Percentiles rank a stretch among this genome's conserved stretches.
Evolutionary conservation across 2,888 invertebrate genomes (phyloP).

Genomic region (Coleophora deauratella): DNA sequence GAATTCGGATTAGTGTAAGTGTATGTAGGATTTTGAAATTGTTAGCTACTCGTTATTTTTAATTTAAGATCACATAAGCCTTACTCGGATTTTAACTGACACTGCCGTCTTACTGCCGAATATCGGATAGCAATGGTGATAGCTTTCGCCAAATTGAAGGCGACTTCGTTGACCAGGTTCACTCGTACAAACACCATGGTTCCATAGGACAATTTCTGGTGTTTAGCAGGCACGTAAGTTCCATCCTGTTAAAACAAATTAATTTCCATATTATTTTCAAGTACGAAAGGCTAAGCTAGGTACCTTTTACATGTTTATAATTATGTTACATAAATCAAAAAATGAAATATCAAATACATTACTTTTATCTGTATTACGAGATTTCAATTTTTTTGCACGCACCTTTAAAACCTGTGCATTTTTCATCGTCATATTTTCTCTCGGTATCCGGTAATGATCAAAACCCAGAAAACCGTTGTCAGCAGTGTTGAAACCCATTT

Average conservation of each 20-base stretch:
- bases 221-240: slow-evolving; percentile 86
- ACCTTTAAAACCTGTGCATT: slow-evolving; percentile 82
- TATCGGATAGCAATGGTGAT: slow-evolving; percentile 92
- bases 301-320: too few relatives aligned
- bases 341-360: too few relatives aligned
- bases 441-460: slow-evolving; percentile 86
- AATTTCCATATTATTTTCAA: too few relatives aligned
- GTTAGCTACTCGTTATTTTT: too few relatives aligned
- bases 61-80: slow-evolving; percentile 14
- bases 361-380: too few relatives aligned
- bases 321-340: too few relatives aligned
- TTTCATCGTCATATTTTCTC: slow-evolving; percentile 92
- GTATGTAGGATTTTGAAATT: too few relatives aligned
- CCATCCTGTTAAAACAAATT: slow-evolving; percentile 76
- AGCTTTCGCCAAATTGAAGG: slow-evolving; percentile 84
- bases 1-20: too few relatives aligned
- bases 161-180: slow-evolving; percentile 83
- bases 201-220: slow-evolving; percentile 85
- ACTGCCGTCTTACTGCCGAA: slow-evolving; percentile 91
- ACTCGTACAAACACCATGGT: slow-evolving; percentile 95
- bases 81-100: slow-evolving; percentile 85
- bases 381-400: neutral
- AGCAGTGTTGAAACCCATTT: slow-evolving; percentile 89
- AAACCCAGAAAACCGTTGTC: slow-evolving; percentile 95
- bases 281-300: too few relatives aligned